Base-by-base conservation (phyloP, 2,113 vertebrate species). In the Dascyllus trimaculatus region DNA sequence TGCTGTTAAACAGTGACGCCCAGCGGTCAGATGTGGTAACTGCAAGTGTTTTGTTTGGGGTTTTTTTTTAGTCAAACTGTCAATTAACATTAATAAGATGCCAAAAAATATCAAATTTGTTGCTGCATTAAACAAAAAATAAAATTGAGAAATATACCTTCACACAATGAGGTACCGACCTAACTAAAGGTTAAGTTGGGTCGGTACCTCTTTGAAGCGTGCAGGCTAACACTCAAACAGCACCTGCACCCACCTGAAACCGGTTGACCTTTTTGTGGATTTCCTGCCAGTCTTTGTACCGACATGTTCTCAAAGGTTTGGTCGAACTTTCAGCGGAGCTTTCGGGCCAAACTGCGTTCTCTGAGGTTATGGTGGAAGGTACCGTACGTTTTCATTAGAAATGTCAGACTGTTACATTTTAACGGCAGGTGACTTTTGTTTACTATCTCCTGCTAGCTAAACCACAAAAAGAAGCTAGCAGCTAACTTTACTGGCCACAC, bases 291-390 rank as follows among this genome's bases (percentile, higher is more conserved):
- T 18, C 2, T 70, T 4, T 35, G 5, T 25, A 4, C 13, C 46
- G 43, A 79, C 58, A 92, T 92, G 91, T 32, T 90, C 18, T 7
- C 63, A 8, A 56, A 82, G 14, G 69, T 89, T 78, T 91, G 86
- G 87, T 73, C 84, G 61, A 78, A 82, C 68, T 81, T 87, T 61
- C 61, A 70, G 22, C 81, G 0, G 40, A 88, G 52, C 1, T 40
- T 77, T 71, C 73, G 79, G 26, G 3, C 26, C 24, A 86, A 78
- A 24, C 29, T 91, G 0, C 71, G 25, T 2, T 75, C 75, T 21
- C 15, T 90, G 25, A 74, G 32, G 5, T 69, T 43, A 4, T 90
- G 89, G 81, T 88, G 72, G 79, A 51, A 90, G 92, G 91, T 92
- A 90, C 2, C 49, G 76, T 73, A 11, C 18, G 2, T 19, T 14